These are phyloP conservation scores for Eumaeus atala DNA, from an alignment of 1,140 invertebrate species.

Conservation along the genomic window DNA sequence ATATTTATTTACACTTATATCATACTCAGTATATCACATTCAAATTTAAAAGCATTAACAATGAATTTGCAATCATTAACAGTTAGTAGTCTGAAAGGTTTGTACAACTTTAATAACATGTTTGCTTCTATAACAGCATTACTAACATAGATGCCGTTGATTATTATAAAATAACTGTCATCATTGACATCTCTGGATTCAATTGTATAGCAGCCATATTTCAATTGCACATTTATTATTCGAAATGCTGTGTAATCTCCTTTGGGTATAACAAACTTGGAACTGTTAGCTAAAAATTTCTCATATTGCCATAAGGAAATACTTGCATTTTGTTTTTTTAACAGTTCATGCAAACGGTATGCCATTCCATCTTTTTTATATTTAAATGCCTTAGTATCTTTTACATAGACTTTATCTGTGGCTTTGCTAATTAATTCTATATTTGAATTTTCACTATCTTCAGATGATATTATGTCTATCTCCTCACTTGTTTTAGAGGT, in stretches of 20 bases:
- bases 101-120: conserved; percentile 48
- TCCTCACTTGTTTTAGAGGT: conserved; percentile 41
- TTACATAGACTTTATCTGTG: conserved; percentile 20
- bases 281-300: conserved; percentile 50
- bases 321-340: conserved; percentile 55
- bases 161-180: conserved; percentile 37
- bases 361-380: conserved; percentile 59
- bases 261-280: conserved; percentile 55
- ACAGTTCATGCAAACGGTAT: conserved; percentile 34
- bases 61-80: conserved; percentile 38
- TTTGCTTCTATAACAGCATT: conserved; percentile 29
- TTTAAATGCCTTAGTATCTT: conserved; percentile 26
- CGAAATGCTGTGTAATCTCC: conserved; percentile 35
- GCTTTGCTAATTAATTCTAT: neutral
- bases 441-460: conserved; percentile 8
- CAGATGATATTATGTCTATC: conserved; percentile 33
- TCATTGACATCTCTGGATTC: conserved; percentile 32
- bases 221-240: conserved; percentile 38
- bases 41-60: conserved; percentile 55
- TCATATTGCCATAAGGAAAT: conserved; percentile 59
- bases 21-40: conserved; percentile 25
- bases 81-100: conserved; percentile 40
- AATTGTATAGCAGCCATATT: conserved; percentile 49
- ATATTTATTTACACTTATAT: neutral
- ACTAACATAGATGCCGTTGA: conserved; percentile 41